phyloP scores from a whole-genome alignment of 2,797 vertebrate species.

The Lepilemur ruficaudatus region DNA sequence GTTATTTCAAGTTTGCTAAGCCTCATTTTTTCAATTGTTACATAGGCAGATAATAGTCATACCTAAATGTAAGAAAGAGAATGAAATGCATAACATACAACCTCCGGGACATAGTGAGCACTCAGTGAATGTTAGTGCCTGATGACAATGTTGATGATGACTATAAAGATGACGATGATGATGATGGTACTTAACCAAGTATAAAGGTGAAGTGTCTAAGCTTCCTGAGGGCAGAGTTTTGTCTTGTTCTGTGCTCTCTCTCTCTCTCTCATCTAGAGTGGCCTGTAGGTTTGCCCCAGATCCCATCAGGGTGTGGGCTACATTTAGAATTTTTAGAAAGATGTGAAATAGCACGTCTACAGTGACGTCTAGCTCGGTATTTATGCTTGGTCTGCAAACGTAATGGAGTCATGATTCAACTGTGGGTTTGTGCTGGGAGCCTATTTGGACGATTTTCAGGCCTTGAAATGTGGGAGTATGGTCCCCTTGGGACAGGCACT shows the following conservation, averaged over 20 bases:
- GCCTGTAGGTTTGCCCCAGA: not conserved
- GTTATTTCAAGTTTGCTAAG: not conserved
- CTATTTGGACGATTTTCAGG: not conserved
- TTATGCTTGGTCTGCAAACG: not conserved
- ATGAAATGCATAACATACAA: fast-evolving
- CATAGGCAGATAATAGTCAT: not conserved
- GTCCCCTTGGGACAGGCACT: not conserved
- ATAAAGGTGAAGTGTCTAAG: not conserved
- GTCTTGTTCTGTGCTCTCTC: not conserved
- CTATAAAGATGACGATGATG: not conserved
- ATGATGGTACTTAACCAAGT: not conserved
- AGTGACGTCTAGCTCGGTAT: not conserved
- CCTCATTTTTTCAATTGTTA: not conserved
- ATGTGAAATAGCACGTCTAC: not conserved
- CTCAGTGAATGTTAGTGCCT: not conserved
- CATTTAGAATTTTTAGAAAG: not conserved
- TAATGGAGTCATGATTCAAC: not conserved
- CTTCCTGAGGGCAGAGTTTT: not conserved
- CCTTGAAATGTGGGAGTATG: not conserved
- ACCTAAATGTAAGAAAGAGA: not conserved
- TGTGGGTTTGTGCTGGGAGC: not conserved
- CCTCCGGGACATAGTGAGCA: not conserved
- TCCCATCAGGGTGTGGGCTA: not conserved
- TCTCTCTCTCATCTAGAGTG: not conserved
- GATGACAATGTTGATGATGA: too few species aligned